These are phyloP conservation scores for Glaucidium brasilianum DNA, from an alignment of 2,113 vertebrate genomes.

Conservation along the genomic window DNA sequence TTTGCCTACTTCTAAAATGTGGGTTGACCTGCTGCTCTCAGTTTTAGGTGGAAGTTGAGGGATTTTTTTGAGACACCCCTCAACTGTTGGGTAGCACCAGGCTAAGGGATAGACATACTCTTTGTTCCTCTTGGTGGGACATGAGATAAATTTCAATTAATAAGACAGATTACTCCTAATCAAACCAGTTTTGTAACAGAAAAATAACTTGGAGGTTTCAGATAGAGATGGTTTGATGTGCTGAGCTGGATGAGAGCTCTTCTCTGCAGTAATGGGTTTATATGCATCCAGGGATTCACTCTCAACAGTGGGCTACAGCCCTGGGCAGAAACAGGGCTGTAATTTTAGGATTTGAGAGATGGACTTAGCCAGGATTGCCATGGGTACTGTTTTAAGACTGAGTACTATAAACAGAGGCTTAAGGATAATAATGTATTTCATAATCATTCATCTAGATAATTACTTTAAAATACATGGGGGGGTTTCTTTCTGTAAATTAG, in stretches of 20 bases:
- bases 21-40: background rate
- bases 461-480: background rate
- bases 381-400: background rate
- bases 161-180: background rate
- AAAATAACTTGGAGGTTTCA: background rate
- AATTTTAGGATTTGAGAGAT: background rate
- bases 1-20: background rate
- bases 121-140: fast-evolving
- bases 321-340: background rate
- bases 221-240: background rate
- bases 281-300: background rate
- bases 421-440: background rate
- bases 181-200: background rate
- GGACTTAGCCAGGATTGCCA: background rate
- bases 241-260: background rate
- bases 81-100: background rate
- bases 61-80: background rate
- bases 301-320: background rate
- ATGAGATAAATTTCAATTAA: background rate
- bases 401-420: background rate
- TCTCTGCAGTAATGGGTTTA: background rate
- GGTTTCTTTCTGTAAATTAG: background rate
- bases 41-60: background rate
- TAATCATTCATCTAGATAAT: background rate
- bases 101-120: background rate